Conservation (phyloP, 1,140 invertebrate species). For the Luehdorfia chinensis region DNA sequence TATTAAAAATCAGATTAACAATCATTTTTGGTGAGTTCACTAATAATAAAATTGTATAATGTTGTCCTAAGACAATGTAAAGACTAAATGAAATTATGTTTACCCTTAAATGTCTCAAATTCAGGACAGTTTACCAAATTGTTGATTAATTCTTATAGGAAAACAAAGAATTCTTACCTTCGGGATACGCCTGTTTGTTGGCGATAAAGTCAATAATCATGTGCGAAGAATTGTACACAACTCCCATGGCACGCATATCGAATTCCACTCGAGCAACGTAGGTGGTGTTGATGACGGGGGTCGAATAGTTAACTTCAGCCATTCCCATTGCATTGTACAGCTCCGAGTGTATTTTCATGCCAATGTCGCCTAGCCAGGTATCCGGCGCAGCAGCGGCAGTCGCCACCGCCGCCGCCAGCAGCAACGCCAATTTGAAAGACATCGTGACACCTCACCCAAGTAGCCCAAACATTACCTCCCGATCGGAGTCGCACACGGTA, state of each 20-base stretch:
- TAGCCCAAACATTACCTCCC: slow-evolving; percentile 16
- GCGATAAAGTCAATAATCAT: slow-evolving; percentile 79
- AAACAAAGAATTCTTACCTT: slow-evolving; percentile 44
- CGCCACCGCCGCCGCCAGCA: slow-evolving; percentile 24
- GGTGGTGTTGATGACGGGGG: slow-evolving; percentile 64
- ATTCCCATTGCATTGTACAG: slow-evolving; percentile 50
- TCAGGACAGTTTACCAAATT: no score
- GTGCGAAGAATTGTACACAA: slow-evolving; percentile 82
- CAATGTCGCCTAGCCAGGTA: slow-evolving; percentile 39
- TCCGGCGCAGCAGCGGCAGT: slow-evolving; percentile 26
- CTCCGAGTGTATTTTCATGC: slow-evolving; percentile 45
- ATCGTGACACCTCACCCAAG: slow-evolving; percentile 16
- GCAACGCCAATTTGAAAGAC: slow-evolving; percentile 30
- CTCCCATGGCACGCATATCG: slow-evolving; percentile 82
- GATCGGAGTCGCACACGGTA: slow-evolving; percentile 8
- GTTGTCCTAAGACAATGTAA: no score
- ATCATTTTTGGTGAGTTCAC: no score
- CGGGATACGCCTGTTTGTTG: slow-evolving; percentile 66
- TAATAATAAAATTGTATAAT: no score
- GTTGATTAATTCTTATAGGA: not conserved
- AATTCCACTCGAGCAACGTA: slow-evolving; percentile 79
- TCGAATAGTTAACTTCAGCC: slow-evolving; percentile 61
- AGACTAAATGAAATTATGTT: no score
- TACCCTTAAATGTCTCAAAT: no score
- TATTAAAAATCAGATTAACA: no score